These are phyloP conservation scores for Chelidonichthys spinosus DNA, from an alignment of 2,797 vertebrate genomes.

Conservation along the genomic window DNA sequence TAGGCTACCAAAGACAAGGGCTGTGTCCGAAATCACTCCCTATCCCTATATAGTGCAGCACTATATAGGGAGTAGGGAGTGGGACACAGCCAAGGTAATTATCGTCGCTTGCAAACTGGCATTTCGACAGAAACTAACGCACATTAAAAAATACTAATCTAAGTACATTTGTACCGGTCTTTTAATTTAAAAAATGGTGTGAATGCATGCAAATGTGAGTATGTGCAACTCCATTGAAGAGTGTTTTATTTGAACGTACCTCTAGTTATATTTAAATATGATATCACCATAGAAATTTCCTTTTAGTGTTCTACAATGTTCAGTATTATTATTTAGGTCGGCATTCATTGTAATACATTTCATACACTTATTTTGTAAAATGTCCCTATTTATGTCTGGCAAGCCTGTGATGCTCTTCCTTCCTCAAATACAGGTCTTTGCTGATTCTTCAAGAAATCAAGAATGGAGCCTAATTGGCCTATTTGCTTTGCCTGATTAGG, in stretches of 20 bases:
- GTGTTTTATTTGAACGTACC: too few species aligned
- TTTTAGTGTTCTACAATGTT: too few species aligned
- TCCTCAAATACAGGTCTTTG: neutral
- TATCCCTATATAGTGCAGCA: too few species aligned
- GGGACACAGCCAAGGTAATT: neutral
- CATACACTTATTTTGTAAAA: neutral
- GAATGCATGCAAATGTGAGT: neutral
- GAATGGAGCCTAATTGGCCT: neutral
- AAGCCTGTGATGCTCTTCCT: too few species aligned
- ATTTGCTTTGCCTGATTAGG: too few species aligned
- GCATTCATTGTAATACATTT: neutral
- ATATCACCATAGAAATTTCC: too few species aligned
- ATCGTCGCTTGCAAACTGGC: neutral
- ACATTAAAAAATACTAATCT: neutral
- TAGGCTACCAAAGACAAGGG: constrained; percentile 41
- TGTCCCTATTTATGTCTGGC: too few species aligned
- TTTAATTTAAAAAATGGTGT: neutral
- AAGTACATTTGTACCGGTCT: neutral
- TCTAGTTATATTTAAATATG: too few species aligned
- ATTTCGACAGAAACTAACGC: neutral
- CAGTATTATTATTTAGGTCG: neutral
- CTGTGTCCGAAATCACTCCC: too few species aligned
- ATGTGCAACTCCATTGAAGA: too few species aligned
- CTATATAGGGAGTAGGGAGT: too few species aligned
- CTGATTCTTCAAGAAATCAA: neutral